Percentiles rank a stretch among this genome's conserved stretches.
These are phyloP conservation scores for Cyclopterus lumpus DNA, from an alignment of 2,797 vertebrate species.

Conservation along the genomic window DNA sequence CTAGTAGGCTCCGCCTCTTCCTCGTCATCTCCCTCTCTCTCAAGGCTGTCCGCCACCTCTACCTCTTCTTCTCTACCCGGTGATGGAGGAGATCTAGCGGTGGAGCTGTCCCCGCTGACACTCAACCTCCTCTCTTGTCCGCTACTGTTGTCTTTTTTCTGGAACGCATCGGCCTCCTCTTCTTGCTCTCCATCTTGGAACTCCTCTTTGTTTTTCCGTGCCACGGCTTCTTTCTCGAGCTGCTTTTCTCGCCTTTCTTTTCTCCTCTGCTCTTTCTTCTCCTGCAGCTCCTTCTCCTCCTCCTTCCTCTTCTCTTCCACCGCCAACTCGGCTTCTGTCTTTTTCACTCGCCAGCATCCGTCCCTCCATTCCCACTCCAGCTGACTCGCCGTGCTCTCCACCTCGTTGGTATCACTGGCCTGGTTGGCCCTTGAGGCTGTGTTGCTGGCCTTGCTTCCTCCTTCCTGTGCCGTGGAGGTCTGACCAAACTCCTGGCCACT, in stretches of 20 bases:
- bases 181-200: constrained; percentile 26
- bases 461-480: constrained; percentile 43
- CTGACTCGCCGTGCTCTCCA: constrained; percentile 47
- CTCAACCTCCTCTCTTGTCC: constrained; percentile 8
- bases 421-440: constrained; percentile 44
- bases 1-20: constrained; percentile 40
- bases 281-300: constrained; percentile 63
- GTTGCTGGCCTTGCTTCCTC: constrained; percentile 32
- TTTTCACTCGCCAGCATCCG: constrained; percentile 80
- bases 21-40: constrained; percentile 62
- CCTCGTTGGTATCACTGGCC: constrained; percentile 23
- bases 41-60: constrained; percentile 24
- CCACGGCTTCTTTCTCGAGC: constrained; percentile 60
- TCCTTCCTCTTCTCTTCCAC: constrained; percentile 72
- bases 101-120: neutral
- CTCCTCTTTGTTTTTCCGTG: constrained; percentile 36
- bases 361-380: constrained; percentile 82
- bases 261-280: constrained; percentile 69
- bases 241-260: constrained; percentile 67
- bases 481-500: constrained; percentile 46
- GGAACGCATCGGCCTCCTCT: constrained; percentile 12
- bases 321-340: constrained; percentile 69
- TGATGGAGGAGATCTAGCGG: constrained; percentile 17
- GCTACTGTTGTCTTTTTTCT: neutral
- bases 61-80: constrained; percentile 26